Base-by-base conservation (phyloP, 2,113 vertebrate genomes). In the Shinisaurus crocodilurus region DNA sequence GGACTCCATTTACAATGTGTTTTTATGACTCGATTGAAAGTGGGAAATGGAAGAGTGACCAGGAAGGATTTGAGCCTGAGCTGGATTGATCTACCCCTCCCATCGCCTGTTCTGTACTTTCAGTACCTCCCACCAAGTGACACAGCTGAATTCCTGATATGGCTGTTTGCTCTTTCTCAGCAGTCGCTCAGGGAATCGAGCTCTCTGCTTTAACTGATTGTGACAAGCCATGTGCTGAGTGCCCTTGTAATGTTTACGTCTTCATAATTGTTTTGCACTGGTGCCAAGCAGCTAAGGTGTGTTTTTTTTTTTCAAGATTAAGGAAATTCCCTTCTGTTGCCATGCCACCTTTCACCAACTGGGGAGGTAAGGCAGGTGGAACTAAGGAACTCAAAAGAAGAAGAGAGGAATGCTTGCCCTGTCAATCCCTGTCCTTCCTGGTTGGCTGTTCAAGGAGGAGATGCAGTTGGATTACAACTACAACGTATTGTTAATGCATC, bases 171-270 rank as follows among this genome's bases (percentile, higher is more conserved):
- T 94, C 82, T 91, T 87, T 90, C 76, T 63, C 81, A 77, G 25
- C 87, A 67, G 88, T 16, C 91, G 80, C 88, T 89, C 86, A 60
- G 86, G 91, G 88, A 93, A 91, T 92, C 0, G 0, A 57, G 82
- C 75, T 79, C 79, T 92, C 92, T 91, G 27, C 63, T 92, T 96
- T 95, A 95, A 96, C 91, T 95, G 90, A 90, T 90, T 89, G 91
- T 95, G 95, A 96, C 94, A 94, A 92, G 37, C 81, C 80, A 32
- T 93, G 90, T 83, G 82, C 92, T 75, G 50, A 90, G 67, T 93
- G 92, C 72, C 93, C 92, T 96, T 95, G 87, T 43, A 70, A 82
- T 95, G 93, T 93, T 96, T 95, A 93, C 87, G 90, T 94, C 91
- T 95, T 94, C 87, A 94, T 96, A 95, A 96, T 95, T 90, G 88